Conservation (phyloP, 30 jellyfish, hydroid and myxozoan genomes). For the Aurelia coerulea region DNA sequence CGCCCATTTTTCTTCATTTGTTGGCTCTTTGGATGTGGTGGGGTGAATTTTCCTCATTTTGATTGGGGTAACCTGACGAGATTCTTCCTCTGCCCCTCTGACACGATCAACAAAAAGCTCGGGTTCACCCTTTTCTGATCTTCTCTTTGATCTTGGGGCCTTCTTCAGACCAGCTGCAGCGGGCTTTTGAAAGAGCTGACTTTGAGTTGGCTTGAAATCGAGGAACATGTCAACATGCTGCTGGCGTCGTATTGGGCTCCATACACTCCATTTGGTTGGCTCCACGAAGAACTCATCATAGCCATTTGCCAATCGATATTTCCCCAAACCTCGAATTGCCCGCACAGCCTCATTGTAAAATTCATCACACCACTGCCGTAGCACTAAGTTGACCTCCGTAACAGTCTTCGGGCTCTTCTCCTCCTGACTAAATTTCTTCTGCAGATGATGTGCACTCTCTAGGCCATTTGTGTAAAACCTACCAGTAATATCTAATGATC, state of each 20-base stretch:
- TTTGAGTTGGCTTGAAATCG: too few species aligned
- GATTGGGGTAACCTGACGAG: conserved; percentile 28
- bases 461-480: conserved; percentile 19
- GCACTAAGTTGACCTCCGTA: conserved; percentile 5
- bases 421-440: conserved; percentile 7
- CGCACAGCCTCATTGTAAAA: conserved; percentile 11
- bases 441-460: conserved; percentile 26
- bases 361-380: conserved; percentile 19
- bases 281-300: too few species aligned
- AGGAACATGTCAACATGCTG: not conserved
- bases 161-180: too few species aligned
- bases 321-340: not conserved
- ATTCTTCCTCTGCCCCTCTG: not conserved
- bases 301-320: too few species aligned
- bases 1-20: too few species aligned
- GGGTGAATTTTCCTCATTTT: not conserved
- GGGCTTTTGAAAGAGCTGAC: too few species aligned
- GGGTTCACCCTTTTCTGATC: too few species aligned
- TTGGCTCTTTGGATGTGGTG: not conserved
- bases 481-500: not conserved
- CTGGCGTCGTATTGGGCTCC: too few species aligned
- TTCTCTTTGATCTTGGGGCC: too few species aligned
- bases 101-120: conserved; percentile 13
- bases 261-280: too few species aligned
- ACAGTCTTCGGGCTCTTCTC: conserved; percentile 6